These are phyloP conservation scores for Eptesicus fuscus DNA, from an alignment of 2,113 vertebrate genomes.

Conservation along the genomic window DNA sequence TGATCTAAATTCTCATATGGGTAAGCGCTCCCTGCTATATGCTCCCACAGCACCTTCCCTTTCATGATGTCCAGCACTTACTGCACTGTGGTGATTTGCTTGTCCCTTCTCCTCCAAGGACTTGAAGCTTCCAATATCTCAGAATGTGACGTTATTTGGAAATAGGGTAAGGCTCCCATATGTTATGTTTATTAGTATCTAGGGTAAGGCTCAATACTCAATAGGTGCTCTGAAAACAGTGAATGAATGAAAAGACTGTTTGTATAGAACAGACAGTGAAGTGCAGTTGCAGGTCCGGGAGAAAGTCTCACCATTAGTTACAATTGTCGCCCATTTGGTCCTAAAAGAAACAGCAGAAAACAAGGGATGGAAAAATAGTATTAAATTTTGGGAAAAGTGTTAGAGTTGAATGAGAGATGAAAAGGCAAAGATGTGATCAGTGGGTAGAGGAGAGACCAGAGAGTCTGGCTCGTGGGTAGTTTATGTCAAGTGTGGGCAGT, in stretches of 20 bases:
- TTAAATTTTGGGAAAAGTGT: background rate
- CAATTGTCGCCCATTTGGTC: background rate
- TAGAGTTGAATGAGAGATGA: background rate
- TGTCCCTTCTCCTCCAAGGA: background rate
- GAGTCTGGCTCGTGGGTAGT: background rate
- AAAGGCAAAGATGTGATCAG: background rate
- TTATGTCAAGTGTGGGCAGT: background rate
- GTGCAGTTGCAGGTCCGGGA: background rate
- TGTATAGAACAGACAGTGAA: background rate
- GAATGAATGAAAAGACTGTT: background rate
- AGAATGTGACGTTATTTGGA: no score
- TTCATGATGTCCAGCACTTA: background rate
- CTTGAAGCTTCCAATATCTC: no score
- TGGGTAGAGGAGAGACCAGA: background rate
- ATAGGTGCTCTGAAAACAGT: background rate
- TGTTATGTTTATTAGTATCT: background rate
- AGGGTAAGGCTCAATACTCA: background rate
- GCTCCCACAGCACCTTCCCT: background rate
- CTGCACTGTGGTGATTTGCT: background rate
- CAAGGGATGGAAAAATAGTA: background rate
- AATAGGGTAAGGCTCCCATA: background rate
- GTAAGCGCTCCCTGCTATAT: no score
- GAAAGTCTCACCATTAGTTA: background rate
- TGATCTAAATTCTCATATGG: background rate
- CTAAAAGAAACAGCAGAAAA: background rate